Base-by-base conservation (phyloP, 2,888 invertebrate genomes). In the Lepidochitona cinerea region DNA sequence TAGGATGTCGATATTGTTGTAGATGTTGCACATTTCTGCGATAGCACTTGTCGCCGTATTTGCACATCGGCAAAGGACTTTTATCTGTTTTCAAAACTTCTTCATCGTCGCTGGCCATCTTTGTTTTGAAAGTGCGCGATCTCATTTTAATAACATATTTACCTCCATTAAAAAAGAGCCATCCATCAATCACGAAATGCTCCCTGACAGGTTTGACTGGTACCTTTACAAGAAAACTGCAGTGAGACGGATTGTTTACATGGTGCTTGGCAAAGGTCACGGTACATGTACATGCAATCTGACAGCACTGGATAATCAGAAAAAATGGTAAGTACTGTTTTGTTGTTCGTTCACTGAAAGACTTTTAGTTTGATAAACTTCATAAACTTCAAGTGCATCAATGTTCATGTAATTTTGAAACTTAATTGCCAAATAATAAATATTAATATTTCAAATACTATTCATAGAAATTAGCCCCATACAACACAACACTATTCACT, bases 31-130 rank as follows among this genome's bases (percentile, higher is more conserved):
- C 76, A 71, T 85, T 87, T 54, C 80, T 84, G 14, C 85, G 80
- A 68, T 87, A 87, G 69, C 87, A 87, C 26, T 83, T 84, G 26
- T 76, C 84, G 12, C 85, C 87, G 73, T 85, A 87, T 78, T 85
- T 84, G 70, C 87, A 87, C 23, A 77, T 41, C 0, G 83, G 83
- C 32, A 59, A 59, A 29, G 59, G 59, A 26, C 59, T 71, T 82
- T 83, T 70, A 49, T 53, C 32, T 73, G 73, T 53, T 72, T 70
- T 53, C 54, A 65, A 41, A 36, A 35, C 71, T 64, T 52, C 66
- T 14, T 66, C 41, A 32, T 64, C 71, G 37, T 52, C 52, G 29
- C 59, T 66, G 36, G 66, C 71, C 35, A 37, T 65, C 29, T 14
- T 49, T 18, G 3, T n/a, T n/a, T 4, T 49, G 49, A 49, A 49